Base-by-base conservation (phyloP, 2,888 invertebrate genomes). In the Hoplodrina ambigua region DNA sequence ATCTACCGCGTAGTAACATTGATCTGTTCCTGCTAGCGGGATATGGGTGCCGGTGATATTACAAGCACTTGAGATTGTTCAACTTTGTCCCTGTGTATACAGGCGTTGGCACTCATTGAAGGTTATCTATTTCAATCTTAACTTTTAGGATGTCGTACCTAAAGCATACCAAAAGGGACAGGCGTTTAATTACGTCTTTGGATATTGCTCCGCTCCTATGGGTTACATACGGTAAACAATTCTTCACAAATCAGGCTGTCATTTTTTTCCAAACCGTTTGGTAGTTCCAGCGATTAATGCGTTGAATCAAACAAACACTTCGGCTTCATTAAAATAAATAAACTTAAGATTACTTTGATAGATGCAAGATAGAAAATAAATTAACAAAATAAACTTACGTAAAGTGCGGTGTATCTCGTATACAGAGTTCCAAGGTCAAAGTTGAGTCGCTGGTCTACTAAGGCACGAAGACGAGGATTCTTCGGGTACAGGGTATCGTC, bases 401-500 rank as follows among this genome's bases (percentile, higher is more conserved):
- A 96, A 83, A 96, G 96, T 17, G 94, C 95, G 0, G 88, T 76
- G 73, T 96, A 96, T 82, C 96, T 91, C 44, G 93, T 89, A 81
- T 94, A 97, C 15, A 98, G 87, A 1, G 96, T 96, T 13, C 96
- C 96, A 25, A 96, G 86, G 80, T 97, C 97, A 83, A 97, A 97
- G 86, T 96, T 96, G 4, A 97, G 90, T 19, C 97, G 89, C 78
- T 97, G 96, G 77, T 97, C 97, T 0, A 97, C 97, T 1, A 97
- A 7, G 0, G 97, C 97, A 11, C 97, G 94, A 59, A 93, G 93
- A 65, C 97, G 96, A 0, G 97, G 96, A 72, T 97, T 97, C 80
- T 96, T 97, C 0, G 97, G 97, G 83, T 97, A 97, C 46, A 97
- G 86, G 0, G 96, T 92, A 83, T 97, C 97, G 70, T 97, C 96